A percentile compares a stretch with the other conserved stretches of the same genome.
These are phyloP conservation scores for Toxotes jaculatrix DNA, from an alignment of 2,113 vertebrate species.

Conservation along the genomic window DNA sequence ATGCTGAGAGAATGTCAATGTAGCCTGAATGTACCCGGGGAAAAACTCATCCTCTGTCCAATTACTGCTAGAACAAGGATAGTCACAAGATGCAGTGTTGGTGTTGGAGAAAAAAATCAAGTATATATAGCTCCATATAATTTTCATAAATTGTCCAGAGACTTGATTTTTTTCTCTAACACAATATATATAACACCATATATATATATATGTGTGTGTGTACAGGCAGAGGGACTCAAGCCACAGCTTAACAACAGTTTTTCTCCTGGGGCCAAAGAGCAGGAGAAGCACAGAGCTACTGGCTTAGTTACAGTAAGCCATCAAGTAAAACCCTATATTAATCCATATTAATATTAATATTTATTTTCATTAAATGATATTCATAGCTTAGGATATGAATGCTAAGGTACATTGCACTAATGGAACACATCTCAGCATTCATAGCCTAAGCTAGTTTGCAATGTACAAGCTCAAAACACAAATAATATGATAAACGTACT, in stretches of 20 bases:
- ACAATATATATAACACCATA: no score
- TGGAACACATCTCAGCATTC: no score
- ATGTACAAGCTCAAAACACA: no score
- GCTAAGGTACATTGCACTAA: no score
- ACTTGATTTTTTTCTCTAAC: no score
- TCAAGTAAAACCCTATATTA: not conserved
- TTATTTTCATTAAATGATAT: no score
- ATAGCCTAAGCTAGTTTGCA: no score
- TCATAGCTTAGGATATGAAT: not conserved
- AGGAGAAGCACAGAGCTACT: not conserved
- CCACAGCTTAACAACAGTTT: not conserved
- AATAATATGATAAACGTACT: no score
- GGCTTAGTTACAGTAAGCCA: not conserved
- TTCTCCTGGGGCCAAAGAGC: not conserved
- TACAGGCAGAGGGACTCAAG: not conserved
- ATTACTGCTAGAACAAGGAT: not conserved
- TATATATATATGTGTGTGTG: no score
- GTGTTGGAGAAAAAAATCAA: not conserved
- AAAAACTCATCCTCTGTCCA: conserved; percentile 5
- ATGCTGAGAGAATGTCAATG: conserved; percentile 49
- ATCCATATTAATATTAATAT: no score
- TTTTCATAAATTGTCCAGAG: no score
- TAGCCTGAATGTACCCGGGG: not conserved
- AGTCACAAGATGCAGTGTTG: not conserved
- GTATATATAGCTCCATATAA: no score